Conservation (phyloP, 2,797 vertebrate genomes). For the Agapornis canus region DNA sequence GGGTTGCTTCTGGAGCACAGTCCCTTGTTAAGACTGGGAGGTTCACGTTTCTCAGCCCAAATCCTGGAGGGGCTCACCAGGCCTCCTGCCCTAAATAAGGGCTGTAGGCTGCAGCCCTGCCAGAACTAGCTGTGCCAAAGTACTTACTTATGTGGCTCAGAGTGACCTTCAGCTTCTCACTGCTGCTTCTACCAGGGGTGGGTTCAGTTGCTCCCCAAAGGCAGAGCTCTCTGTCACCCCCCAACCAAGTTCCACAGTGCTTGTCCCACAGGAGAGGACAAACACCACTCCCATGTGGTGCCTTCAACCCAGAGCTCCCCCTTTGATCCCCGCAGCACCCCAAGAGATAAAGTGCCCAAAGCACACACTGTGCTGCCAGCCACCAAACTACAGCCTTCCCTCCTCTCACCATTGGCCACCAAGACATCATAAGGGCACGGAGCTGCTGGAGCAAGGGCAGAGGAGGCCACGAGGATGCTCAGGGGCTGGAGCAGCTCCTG, state of each 20-base stretch:
- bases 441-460: too few relatives aligned
- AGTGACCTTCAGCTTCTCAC: not conserved
- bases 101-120: not conserved
- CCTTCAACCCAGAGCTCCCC: not conserved
- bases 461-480: too few relatives aligned
- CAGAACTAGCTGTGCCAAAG: accelerated
- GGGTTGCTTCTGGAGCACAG: not conserved
- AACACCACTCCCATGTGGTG: accelerated
- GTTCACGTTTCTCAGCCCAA: accelerated
- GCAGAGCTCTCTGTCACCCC: not conserved
- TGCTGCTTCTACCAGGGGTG: accelerated
- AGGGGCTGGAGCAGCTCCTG: too few relatives aligned
- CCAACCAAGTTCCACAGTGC: not conserved
- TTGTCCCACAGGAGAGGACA: accelerated
- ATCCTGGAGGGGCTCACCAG: too few relatives aligned
- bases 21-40: not conserved
- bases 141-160: accelerated
- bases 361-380: accelerated
- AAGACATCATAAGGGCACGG: too few relatives aligned
- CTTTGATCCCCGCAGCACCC: not conserved
- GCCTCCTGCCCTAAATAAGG: not conserved
- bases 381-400: not conserved
- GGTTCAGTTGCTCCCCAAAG: too few relatives aligned
- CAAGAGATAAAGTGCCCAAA: not conserved
- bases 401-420: too few relatives aligned